Evolutionary conservation across 1,140 invertebrate genomes (phyloP).

Genomic region (Teleopsis dalmanni): DNA sequence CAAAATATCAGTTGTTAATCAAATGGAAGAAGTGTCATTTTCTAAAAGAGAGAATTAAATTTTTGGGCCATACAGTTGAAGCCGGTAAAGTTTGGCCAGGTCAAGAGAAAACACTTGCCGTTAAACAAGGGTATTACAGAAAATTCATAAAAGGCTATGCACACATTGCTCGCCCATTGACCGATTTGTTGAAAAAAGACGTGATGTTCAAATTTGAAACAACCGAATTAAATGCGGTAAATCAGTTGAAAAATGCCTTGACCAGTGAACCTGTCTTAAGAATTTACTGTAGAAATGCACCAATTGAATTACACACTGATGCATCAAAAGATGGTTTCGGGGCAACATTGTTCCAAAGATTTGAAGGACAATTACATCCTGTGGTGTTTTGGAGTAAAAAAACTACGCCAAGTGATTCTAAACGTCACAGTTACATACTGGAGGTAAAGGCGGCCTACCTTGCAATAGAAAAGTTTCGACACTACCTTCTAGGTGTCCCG

Average conservation of each 20-base stretch:
- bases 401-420: conserved; percentile 37
- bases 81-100: not conserved
- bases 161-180: conserved; percentile 12
- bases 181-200: not conserved
- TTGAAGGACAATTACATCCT: conserved; percentile 11
- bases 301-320: conserved; percentile 2
- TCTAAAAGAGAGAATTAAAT: not conserved
- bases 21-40: not conserved
- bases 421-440: conserved; percentile 34
- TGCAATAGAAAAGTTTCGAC: conserved; percentile 20
- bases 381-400: conserved; percentile 26
- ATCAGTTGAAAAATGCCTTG: not conserved
- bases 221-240: not conserved
- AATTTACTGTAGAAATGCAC: not conserved
- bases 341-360: conserved; percentile 20
- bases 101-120: not conserved
- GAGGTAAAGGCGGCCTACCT: conserved; percentile 21
- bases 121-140: conserved; percentile 14
- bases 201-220: not conserved
- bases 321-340: conserved; percentile 16
- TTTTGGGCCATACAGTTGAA: not conserved
- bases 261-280: not conserved
- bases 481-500: conserved; percentile 12
- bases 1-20: not conserved
- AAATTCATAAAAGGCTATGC: conserved; percentile 22